Percentiles rank a stretch among this genome's conserved stretches.
phyloP scores from a whole-genome alignment of 53 echinoderm and acorn worm genomes.

The Zoroaster sp. region DNA sequence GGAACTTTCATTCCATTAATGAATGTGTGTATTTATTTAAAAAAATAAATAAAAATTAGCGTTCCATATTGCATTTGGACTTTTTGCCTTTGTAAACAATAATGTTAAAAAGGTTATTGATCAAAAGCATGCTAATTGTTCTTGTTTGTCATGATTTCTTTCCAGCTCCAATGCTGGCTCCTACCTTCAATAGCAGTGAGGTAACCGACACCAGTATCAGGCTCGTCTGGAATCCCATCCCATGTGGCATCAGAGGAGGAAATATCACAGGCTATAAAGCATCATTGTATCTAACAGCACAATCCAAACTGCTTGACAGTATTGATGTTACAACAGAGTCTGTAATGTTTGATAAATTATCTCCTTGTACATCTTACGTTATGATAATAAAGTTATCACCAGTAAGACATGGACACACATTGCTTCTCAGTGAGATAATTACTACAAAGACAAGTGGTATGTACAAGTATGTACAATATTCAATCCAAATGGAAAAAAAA shows the following conservation, averaged over 20 bases:
- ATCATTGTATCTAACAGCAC: background rate
- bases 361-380: background rate
- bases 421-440: background rate
- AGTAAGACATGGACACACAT: background rate
- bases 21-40: too few species aligned
- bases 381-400: background rate
- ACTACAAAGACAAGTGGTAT: background rate
- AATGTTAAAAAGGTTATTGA: too few species aligned
- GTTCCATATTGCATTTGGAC: too few species aligned
- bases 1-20: too few species aligned
- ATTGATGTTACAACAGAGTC: background rate
- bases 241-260: conserved; percentile 27
- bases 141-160: too few species aligned
- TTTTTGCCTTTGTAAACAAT: too few species aligned
- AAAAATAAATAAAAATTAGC: too few species aligned
- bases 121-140: too few species aligned
- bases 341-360: background rate
- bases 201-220: background rate
- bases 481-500: background rate
- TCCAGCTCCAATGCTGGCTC: background rate
- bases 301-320: background rate
- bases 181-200: background rate
- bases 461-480: background rate
- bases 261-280: conserved; percentile 12
- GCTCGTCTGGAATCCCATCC: conserved; percentile 2